phyloP scores from a whole-genome alignment of 2,888 invertebrate species.

The Noctua comes region DNA sequence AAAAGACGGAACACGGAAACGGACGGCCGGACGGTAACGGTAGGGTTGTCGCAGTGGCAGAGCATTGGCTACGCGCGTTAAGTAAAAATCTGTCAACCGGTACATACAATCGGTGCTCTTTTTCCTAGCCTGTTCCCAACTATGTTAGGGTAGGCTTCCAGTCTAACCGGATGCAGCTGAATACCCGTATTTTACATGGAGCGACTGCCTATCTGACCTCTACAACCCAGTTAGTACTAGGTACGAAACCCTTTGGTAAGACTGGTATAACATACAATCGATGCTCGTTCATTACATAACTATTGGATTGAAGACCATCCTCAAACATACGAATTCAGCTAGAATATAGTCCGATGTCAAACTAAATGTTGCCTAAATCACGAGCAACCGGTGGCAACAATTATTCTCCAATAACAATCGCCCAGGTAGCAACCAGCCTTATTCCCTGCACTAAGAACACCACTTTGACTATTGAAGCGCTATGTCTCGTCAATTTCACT shows the following conservation, averaged over 20 bases:
- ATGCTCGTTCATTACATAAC: background rate
- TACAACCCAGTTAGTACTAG: no score
- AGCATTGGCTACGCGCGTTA: background rate
- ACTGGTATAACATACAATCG: background rate
- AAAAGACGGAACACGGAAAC: no score
- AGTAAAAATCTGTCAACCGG: no score
- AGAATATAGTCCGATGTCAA: background rate
- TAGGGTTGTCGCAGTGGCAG: background rate
- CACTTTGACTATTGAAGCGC: constrained; percentile 48
- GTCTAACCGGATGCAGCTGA: no score
- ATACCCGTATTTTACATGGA: no score
- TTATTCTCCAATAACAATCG: background rate
- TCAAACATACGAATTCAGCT: background rate
- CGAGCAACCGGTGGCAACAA: background rate
- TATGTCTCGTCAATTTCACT: constrained; percentile 53
- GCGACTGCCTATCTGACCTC: no score
- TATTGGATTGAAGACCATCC: background rate
- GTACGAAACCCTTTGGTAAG: no score
- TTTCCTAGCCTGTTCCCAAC: no score
- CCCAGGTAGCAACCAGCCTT: background rate
- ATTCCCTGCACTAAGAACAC: constrained; percentile 32
- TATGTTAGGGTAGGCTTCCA: no score
- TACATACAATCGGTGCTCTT: background rate
- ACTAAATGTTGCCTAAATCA: background rate
- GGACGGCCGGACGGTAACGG: no score